These are phyloP conservation scores for Parascotia fuliginaria DNA, from an alignment of 2,888 invertebrate species.

Conservation along the genomic window DNA sequence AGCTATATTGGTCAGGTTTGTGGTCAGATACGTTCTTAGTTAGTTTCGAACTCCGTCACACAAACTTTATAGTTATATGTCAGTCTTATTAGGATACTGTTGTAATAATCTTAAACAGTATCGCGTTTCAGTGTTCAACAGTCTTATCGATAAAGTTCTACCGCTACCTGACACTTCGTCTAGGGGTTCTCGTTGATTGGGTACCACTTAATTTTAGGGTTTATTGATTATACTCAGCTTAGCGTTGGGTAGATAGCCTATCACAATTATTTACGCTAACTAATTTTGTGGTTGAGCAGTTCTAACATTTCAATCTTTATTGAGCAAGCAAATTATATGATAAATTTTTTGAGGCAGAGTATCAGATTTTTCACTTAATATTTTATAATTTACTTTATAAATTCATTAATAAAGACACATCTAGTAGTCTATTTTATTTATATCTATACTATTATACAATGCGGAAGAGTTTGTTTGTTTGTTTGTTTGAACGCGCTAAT, in stretches of 20 bases:
- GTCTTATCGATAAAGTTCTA: conserved; percentile 57
- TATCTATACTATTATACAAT: too few relatives aligned
- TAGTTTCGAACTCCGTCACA: conserved; percentile 56
- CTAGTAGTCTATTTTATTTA: conserved; percentile 30
- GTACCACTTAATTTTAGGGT: conserved; percentile 52
- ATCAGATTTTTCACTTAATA: background rate
- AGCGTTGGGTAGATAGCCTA: conserved; percentile 35
- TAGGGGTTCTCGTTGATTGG: conserved; percentile 43
- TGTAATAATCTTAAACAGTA: conserved; percentile 49
- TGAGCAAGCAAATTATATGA: background rate
- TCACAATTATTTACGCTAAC: conserved; percentile 26
- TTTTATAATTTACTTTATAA: too few relatives aligned
- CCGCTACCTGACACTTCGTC: conserved; percentile 57
- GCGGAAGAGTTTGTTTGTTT: too few relatives aligned
- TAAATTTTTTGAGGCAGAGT: conserved; percentile 1
- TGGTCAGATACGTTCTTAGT: conserved; percentile 35
- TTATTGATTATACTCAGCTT: conserved; percentile 55
- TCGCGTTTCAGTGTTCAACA: conserved; percentile 37
- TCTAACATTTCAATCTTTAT: background rate
- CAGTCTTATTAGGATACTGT: conserved; percentile 48
- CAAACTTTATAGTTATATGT: conserved; percentile 54
- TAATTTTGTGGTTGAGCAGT: conserved; percentile 23
- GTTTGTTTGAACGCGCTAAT: too few relatives aligned
- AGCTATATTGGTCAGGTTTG: conserved; percentile 49
- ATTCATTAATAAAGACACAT: conserved; percentile 22